These are phyloP conservation scores for Napeogenes inachia DNA, from an alignment of 2,888 invertebrate species.

Conservation along the genomic window DNA sequence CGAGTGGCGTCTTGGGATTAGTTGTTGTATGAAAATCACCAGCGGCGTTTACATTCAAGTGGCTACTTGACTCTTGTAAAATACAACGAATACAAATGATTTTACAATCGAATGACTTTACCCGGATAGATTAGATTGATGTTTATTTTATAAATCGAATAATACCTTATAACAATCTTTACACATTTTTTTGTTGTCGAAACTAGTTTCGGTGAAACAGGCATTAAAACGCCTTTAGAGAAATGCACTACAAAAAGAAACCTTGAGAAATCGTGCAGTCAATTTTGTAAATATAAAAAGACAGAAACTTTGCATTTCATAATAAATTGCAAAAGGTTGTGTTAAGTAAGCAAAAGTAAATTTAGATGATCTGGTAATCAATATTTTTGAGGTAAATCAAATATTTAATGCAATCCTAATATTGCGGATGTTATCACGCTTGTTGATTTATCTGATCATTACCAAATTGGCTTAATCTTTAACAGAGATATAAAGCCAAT, in stretches of 20 bases:
- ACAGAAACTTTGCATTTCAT: neutral
- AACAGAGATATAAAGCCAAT: no score
- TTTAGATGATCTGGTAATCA: neutral
- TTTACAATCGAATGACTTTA: conserved; percentile 19
- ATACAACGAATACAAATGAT: conserved; percentile 19
- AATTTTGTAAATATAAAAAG: conserved; percentile 7
- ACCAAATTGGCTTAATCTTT: no score
- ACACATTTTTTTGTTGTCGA: conserved; percentile 8
- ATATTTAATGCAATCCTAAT: no score
- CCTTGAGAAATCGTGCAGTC: conserved; percentile 23
- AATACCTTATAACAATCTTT: conserved; percentile 3
- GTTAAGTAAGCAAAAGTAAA: neutral
- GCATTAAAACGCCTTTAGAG: conserved; percentile 17
- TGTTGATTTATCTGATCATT: no score
- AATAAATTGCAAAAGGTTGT: neutral
- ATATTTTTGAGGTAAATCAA: neutral
- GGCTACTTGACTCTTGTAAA: conserved; percentile 6
- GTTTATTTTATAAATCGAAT: conserved; percentile 7
- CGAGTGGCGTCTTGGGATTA: conserved; percentile 70
- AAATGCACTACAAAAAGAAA: conserved; percentile 25
- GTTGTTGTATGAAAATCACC: conserved; percentile 46
- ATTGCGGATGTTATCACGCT: no score
- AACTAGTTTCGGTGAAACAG: conserved; percentile 18
- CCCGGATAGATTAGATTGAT: conserved; percentile 3
- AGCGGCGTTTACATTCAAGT: conserved; percentile 41